These are phyloP conservation scores for Planococcus citri DNA, from an alignment of 1,140 invertebrate genomes.

Conservation along the genomic window DNA sequence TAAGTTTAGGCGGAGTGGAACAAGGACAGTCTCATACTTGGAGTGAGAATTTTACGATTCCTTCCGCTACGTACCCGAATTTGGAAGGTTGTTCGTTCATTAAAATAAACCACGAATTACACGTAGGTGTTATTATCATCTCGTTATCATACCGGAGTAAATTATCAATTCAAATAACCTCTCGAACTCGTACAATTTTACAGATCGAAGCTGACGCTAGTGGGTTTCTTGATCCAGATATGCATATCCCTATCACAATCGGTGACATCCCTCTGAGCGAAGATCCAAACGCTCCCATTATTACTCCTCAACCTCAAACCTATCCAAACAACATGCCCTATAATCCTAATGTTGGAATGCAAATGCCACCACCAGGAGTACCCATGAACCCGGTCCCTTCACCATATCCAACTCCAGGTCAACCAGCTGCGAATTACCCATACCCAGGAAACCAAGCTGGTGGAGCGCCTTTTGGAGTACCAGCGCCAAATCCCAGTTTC, in stretches of 20 bases:
- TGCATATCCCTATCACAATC: constrained; percentile 42
- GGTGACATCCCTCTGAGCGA: constrained; percentile 43
- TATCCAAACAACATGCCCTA: not conserved
- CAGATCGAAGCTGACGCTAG: constrained; percentile 38
- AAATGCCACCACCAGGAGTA: not conserved
- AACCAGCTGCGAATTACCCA: too few relatives aligned
- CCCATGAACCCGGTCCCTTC: constrained; percentile 14
- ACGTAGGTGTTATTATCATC: too few relatives aligned
- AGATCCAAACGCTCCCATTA: constrained; percentile 20
- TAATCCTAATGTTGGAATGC: not conserved
- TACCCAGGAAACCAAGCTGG: too few relatives aligned
- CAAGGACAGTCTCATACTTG: constrained; percentile 40
- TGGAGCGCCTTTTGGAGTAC: too few relatives aligned
- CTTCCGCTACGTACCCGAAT: constrained; percentile 45
- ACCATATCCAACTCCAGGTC: not conserved
- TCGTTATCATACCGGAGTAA: too few relatives aligned
- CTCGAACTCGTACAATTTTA: too few relatives aligned
- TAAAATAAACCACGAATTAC: constrained; percentile 46
- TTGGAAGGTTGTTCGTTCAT: constrained; percentile 49
- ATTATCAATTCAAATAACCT: too few relatives aligned
- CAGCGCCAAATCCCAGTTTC: too few relatives aligned
- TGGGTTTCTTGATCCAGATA: constrained; percentile 45
- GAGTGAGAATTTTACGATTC: constrained; percentile 44
- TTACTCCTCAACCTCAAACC: not conserved
- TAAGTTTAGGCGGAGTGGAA: constrained; percentile 42